These are phyloP conservation scores for Crocidura indochinensis DNA, from an alignment of 2,797 vertebrate genomes.

Conservation along the genomic window DNA sequence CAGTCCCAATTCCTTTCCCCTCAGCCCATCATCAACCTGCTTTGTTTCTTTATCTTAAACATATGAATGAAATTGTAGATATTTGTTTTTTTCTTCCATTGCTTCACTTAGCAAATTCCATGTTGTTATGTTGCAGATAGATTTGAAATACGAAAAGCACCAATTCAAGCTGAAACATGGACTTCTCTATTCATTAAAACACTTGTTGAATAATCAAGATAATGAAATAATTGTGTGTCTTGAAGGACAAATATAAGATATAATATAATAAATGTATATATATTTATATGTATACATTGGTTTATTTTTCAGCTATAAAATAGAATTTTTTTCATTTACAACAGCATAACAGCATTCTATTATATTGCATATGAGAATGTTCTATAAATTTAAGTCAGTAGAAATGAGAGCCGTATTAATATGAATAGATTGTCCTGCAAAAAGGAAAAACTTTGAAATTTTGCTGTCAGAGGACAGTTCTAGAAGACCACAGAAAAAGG, in stretches of 20 bases:
- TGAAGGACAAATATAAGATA: neutral
- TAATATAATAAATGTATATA: too few relatives aligned
- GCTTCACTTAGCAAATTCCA: neutral
- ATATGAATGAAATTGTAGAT: neutral
- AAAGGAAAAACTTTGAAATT: neutral
- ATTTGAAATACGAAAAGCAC: too few relatives aligned
- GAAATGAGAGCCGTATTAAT: neutral
- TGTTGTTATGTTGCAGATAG: too few relatives aligned
- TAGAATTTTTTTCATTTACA: neutral
- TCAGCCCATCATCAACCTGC: neutral
- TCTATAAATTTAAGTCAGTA: neutral
- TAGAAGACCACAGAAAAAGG: neutral
- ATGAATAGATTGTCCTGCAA: neutral
- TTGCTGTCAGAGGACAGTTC: neutral
- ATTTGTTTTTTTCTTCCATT: neutral
- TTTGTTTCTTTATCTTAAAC: neutral
- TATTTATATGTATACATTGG: neutral
- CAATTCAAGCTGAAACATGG: neutral
- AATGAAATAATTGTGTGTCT: neutral
- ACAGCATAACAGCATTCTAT: neutral
- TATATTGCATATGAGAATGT: neutral
- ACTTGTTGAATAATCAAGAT: neutral
- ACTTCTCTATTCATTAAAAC: neutral
- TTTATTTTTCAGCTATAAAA: neutral
- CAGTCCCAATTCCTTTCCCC: too few relatives aligned